phyloP scores from a whole-genome alignment of 2,797 vertebrate genomes.

The Parotocinclus haroldoi region DNA sequence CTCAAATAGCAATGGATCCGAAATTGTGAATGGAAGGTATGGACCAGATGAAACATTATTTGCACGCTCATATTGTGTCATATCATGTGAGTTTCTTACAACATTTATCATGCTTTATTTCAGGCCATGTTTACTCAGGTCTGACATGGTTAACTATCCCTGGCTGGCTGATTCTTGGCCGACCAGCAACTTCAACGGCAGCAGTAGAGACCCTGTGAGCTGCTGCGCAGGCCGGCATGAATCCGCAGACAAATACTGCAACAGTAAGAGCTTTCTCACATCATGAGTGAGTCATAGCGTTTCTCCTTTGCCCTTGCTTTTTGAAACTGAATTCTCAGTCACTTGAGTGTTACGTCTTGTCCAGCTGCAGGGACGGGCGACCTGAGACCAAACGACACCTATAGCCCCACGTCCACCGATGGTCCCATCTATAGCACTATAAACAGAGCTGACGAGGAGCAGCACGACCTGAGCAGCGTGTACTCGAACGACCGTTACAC shows the following conservation, averaged over 20 bases:
- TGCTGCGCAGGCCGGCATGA: conserved; percentile 77
- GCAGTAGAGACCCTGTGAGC: conserved; percentile 71
- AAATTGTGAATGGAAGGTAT: conserved; percentile 83
- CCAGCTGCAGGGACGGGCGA: conserved; percentile 84
- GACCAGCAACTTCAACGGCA: conserved; percentile 69
- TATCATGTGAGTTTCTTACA: background rate
- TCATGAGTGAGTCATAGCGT: background rate
- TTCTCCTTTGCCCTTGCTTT: background rate
- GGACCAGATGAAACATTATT: background rate
- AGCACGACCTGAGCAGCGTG: conserved; percentile 67
- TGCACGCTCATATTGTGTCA: background rate
- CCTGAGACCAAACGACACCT: conserved; percentile 80
- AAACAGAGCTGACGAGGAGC: conserved; percentile 78
- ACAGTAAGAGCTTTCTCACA: conserved; percentile 72
- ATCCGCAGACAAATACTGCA: conserved; percentile 85
- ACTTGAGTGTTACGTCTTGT: conserved; percentile 5
- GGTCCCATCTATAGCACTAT: conserved; percentile 94
- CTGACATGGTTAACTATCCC: conserved; percentile 79
- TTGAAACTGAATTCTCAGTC: background rate
- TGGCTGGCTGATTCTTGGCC: conserved; percentile 92
- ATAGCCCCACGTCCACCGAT: conserved; percentile 71
- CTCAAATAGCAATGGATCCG: conserved; percentile 77
- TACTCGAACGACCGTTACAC: conserved; percentile 70
- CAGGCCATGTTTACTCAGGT: conserved; percentile 78
- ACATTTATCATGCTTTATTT: too few relatives aligned